Evolutionary conservation across 2,888 invertebrate species (phyloP).

Genomic region (Rhorus exstirpatorius): DNA sequence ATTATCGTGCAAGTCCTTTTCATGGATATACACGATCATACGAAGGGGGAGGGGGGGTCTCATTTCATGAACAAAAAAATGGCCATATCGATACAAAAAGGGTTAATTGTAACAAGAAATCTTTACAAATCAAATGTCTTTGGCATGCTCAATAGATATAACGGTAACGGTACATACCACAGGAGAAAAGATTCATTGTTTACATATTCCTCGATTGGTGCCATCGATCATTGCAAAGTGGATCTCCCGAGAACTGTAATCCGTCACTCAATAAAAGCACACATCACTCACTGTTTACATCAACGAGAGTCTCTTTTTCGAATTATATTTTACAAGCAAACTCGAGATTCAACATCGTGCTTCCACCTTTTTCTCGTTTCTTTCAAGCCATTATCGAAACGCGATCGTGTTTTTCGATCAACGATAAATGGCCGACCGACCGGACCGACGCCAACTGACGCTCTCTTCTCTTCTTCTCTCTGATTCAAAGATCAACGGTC

Average conservation of each 20-base stretch:
- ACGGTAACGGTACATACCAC: neutral
- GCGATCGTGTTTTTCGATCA: neutral
- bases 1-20: too few species aligned
- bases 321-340: neutral
- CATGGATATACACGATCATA: too few species aligned
- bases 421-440: conserved; percentile 8
- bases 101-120: too few species aligned
- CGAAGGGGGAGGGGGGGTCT: too few species aligned
- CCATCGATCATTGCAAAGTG: neutral
- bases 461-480: too few species aligned
- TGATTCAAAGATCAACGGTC: too few species aligned
- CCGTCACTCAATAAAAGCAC: neutral
- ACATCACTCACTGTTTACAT: neutral
- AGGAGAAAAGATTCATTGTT: conserved; percentile 10
- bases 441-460: too few species aligned
- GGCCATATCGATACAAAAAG: too few species aligned
- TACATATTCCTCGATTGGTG: too few species aligned
- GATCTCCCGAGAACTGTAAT: conserved; percentile 3
- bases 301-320: neutral
- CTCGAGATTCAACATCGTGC: neutral
- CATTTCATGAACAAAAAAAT: too few species aligned
- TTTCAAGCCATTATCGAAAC: neutral
- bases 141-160: too few species aligned
- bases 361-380: neutral
- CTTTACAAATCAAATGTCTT: too few species aligned